Evolutionary conservation across 2,797 vertebrate species (phyloP), one percentile per base, ranked within the genome.

Genomic region (Rhinichthys osculus): DNA sequence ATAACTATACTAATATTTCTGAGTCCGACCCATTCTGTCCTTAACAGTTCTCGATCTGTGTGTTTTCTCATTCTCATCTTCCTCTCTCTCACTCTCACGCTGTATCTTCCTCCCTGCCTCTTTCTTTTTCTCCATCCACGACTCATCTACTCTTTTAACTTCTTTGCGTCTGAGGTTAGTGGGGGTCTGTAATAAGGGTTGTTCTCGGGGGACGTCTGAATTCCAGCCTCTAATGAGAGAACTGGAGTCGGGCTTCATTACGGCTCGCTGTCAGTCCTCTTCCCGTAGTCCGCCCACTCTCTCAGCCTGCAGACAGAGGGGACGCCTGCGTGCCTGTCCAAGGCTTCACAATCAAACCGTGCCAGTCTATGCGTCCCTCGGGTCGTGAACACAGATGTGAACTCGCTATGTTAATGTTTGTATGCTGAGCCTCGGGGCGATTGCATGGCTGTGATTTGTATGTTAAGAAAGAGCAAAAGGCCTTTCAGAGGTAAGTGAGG

Each of bases 191-290:
- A 88, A 89, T 88, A 85, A 88, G 89, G 90, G 87, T 89, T 89
- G 78, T 89, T 90, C 88, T 92, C 88, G 30, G 71, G 90, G 88
- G 93, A 90, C 5, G 30, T 27, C 42, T 87, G 85, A 85, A 90
- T 92, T 91, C 90, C 91, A 89, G 84, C 88, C 89, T 94, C 89
- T 95, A 96, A 96, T 95, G 94, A 96, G 94, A 62, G 91, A 93
- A 92, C 90, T 88, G 88, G 62, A 94, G 93, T 93, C 92, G 78
- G 88, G 83, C 82, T 89, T 91, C 90, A 91, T 90, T 90, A 90
- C 50, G 38, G 69, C 52, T 71, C 8, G 33, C 54, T 27, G 62
- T 88, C 86, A 54, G 50, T 70, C 85, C n/a, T 54, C 66, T 52
- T 59, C 85, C 13, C 10, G 0, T 21, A 33, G n/a, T 84, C 47